These are phyloP conservation scores for Phortica variegata DNA, from an alignment of 1,140 invertebrate species.

Conservation along the genomic window DNA sequence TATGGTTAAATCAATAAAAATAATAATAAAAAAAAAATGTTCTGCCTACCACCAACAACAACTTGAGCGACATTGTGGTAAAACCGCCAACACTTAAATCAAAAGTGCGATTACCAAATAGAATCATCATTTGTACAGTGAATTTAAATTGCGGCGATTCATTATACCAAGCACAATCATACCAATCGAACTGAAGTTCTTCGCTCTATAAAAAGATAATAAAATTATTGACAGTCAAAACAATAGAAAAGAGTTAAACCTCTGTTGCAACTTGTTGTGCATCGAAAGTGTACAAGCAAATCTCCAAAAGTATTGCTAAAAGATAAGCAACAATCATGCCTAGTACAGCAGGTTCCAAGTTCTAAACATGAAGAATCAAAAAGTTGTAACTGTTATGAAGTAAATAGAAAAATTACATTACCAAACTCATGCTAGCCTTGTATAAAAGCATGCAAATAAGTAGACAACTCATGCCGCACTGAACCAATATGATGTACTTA, in stretches of 20 bases:
- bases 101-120: conserved; percentile 28
- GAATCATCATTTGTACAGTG: conserved; percentile 38
- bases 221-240: not conserved
- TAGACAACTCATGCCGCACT: conserved; percentile 36
- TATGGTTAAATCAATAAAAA: not conserved
- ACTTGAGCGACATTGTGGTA: conserved; percentile 36
- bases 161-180: conserved; percentile 41
- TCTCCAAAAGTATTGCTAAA: conserved; percentile 35
- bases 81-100: conserved; percentile 40
- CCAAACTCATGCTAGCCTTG: conserved; percentile 38
- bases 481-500: conserved; percentile 39
- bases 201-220: conserved; percentile 23
- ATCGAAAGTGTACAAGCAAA: conserved; percentile 36
- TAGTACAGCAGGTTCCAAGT: conserved; percentile 34
- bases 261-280: conserved; percentile 36
- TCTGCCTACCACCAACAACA: conserved; percentile 31
- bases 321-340: conserved; percentile 43
- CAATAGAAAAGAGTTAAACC: conserved; percentile 1
- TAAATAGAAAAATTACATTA: conserved; percentile 13
- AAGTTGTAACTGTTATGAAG: not conserved
- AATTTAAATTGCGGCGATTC: conserved; percentile 35
- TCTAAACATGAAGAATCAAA: conserved; percentile 12
- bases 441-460: conserved; percentile 45
- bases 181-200: conserved; percentile 32
- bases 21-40: not conserved